Base-by-base conservation (phyloP, 2,888 invertebrate genomes). In the Leistus spinibarbis region DNA sequence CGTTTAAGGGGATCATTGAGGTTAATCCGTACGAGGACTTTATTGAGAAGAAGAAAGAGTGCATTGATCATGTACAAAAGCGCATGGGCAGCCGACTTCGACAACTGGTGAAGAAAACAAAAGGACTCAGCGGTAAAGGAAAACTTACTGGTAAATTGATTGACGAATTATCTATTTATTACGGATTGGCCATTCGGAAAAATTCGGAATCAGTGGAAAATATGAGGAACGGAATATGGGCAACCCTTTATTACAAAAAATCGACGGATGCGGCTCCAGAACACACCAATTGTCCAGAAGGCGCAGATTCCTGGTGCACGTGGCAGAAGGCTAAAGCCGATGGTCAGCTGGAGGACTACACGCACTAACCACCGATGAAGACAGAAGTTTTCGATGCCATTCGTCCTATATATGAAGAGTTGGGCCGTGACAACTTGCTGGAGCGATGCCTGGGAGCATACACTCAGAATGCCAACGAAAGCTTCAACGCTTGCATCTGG, bases 211-310 rank as follows among this genome's bases (percentile, higher is more conserved):
- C 71, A 20, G 69, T 78, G 16, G 72, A 76, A 69, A 73, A 78
- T 22, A 79, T 78, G 79, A 78, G 70, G 57, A 78, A 76, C 27
- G 78, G 62, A 17, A 77, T 79, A 54, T 62, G 62, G 77, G 78
- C 78, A 71, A 78, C 79, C 10, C 77, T 69, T 22, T 62, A 78
- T 64, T 78, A 77, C 65, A 76, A 76, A 67, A 69, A 17, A 67
- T 79, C 78, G 1, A 76, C 77, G n/a, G 76, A 79, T 65, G 72
- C 63, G 16, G 57, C 71, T 53, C 77, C 76, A 19, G 57, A 72
- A 71, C 77, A 77, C 69, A 54, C 75, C 24, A 65, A 69, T 54
- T 79, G 79, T 70, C 78, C 77, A 56, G 76, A 16, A 67, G 78
- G 79, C 19, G 76, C 54, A 54, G 77, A 76, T 64, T 78, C 76